These are phyloP conservation scores for Pelodytes ibericus DNA, from an alignment of 2,797 vertebrate species.

Conservation along the genomic window DNA sequence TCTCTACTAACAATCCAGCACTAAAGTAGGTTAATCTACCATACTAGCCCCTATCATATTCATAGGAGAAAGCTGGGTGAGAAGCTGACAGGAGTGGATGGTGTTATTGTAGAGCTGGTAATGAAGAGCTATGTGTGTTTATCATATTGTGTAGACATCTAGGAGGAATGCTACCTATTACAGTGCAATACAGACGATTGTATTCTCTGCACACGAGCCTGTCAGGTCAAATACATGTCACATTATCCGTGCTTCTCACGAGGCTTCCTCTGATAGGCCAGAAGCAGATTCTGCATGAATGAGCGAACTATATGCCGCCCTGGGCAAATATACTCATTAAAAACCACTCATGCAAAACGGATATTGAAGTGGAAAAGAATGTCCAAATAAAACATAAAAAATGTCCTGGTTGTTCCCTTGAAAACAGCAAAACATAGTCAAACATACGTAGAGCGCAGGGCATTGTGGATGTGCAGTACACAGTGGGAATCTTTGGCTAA, in stretches of 20 bases:
- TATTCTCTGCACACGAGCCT: conserved; percentile 60
- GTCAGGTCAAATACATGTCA: conserved; percentile 72
- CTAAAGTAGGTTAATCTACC: too few species aligned
- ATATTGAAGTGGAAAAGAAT: conserved; percentile 47
- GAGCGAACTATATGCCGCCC: conserved; percentile 57
- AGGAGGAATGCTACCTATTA: conserved; percentile 10
- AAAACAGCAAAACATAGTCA: neutral
- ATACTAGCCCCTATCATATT: too few species aligned
- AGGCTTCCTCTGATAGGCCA: conserved; percentile 53
- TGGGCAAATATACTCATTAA: conserved; percentile 60
- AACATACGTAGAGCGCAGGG: too few species aligned
- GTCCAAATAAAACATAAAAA: conserved; percentile 52
- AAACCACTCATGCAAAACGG: conserved; percentile 56
- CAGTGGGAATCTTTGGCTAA: neutral
- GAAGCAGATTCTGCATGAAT: conserved; percentile 59
- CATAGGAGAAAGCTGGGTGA: neutral
- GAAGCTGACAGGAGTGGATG: too few species aligned
- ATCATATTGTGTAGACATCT: neutral
- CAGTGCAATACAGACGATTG: conserved; percentile 2
- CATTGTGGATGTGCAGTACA: too few species aligned
- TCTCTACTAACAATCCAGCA: too few species aligned
- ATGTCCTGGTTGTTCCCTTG: neutral
- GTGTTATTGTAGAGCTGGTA: neutral
- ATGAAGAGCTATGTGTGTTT: neutral
- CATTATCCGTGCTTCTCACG: neutral